These are phyloP conservation scores for Portunus trituberculatus DNA, from an alignment of 1,140 invertebrate species.

Conservation along the genomic window DNA sequence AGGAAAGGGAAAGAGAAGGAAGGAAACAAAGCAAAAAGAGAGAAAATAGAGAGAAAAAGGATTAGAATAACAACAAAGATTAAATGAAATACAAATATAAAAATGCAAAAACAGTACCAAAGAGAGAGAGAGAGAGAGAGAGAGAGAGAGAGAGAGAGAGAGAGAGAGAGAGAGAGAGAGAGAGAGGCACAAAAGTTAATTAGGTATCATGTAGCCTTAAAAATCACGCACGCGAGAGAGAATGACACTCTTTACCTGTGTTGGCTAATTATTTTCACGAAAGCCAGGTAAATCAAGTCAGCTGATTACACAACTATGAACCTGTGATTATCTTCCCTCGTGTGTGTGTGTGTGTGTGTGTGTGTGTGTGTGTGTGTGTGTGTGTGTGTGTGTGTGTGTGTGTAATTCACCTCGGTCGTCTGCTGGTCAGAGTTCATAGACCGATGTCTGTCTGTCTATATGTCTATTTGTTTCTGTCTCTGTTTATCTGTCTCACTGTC, in stretches of 20 bases:
- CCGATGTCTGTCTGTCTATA: too few relatives aligned
- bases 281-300: not conserved
- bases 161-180: too few relatives aligned
- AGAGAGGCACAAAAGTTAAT: not conserved
- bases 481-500: too few relatives aligned
- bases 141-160: too few relatives aligned
- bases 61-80: not conserved
- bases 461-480: too few relatives aligned
- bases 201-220: not conserved
- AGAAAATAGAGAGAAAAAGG: not conserved
- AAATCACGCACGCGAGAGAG: not conserved
- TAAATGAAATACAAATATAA: too few relatives aligned
- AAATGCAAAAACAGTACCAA: too few relatives aligned
- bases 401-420: too few relatives aligned
- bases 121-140: too few relatives aligned
- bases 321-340: not conserved
- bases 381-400: too few relatives aligned
- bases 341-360: not conserved
- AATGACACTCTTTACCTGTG: not conserved
- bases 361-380: not conserved
- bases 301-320: not conserved
- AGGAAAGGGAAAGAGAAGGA: not conserved
- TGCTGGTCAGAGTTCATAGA: too few relatives aligned
- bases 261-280: not conserved
- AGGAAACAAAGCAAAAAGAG: not conserved